Percentiles rank a stretch among this genome's conserved stretches.
Conservation (phyloP, 2,797 vertebrate genomes). For the Xenentodon cancila region DNA sequence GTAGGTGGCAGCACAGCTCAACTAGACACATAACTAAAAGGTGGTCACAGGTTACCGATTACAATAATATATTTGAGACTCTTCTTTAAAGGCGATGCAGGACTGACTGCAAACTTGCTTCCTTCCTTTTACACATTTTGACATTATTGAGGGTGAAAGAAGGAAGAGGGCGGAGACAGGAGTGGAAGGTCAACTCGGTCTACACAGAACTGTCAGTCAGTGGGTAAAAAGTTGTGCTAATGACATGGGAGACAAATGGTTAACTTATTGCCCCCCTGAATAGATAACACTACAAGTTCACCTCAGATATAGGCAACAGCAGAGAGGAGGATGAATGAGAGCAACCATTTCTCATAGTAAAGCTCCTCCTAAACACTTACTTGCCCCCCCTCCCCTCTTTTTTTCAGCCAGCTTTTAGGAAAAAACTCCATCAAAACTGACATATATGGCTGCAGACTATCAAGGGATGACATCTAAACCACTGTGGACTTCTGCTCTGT, state of each 20-base stretch:
- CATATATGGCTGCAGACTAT: too few relatives aligned
- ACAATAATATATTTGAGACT: slow-evolving; percentile 2
- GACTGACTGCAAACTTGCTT: slow-evolving; percentile 16
- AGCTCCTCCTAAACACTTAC: too few relatives aligned
- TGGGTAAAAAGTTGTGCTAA: neutral
- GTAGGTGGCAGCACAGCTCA: slow-evolving; percentile 69
- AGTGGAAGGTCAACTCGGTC: slow-evolving; percentile 39
- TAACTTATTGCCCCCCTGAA: slow-evolving; percentile 8
- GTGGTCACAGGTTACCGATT: slow-evolving; percentile 1
- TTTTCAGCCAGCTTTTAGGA: too few relatives aligned
- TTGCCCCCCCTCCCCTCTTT: too few relatives aligned
- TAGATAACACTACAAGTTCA: slow-evolving; percentile 24
- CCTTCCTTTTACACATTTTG: slow-evolving; percentile 9
- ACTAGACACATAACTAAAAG: neutral
- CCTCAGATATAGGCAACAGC: neutral
- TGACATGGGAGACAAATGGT: too few relatives aligned
- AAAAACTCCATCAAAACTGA: too few relatives aligned
- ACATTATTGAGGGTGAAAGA: slow-evolving; percentile 4
- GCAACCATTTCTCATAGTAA: too few relatives aligned
- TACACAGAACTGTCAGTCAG: slow-evolving; percentile 40
- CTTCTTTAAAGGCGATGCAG: slow-evolving; percentile 23
- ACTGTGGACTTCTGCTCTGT: slow-evolving; percentile 34
- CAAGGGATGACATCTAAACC: neutral
- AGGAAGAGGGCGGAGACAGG: neutral
- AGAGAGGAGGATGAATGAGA: neutral